Percentiles rank a stretch among this genome's conserved stretches.
Conservation (phyloP, 2,888 invertebrate species). For the Pyrochroa serraticornis region DNA sequence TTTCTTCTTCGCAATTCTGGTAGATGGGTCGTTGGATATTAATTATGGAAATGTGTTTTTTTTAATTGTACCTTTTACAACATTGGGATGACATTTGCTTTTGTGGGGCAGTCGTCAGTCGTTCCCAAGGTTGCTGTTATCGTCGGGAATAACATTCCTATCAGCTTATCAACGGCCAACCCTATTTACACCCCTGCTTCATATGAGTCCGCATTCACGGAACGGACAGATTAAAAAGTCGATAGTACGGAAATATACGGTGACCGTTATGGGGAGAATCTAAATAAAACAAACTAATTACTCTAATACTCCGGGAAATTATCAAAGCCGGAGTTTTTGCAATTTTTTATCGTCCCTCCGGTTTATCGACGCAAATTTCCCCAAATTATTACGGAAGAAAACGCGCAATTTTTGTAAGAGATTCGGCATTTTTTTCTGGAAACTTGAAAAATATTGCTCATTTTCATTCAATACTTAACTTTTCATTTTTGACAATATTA, state of each 20-base stretch:
- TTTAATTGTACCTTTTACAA: slow-evolving; percentile 13
- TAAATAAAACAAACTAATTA: slow-evolving; percentile 15
- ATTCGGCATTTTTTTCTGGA: too few species aligned
- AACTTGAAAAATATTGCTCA: too few species aligned
- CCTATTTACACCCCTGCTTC: slow-evolving; percentile 46
- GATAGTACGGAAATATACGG: slow-evolving; percentile 29
- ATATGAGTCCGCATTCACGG: slow-evolving; percentile 39
- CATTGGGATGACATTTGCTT: slow-evolving; percentile 21
- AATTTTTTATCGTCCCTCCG: too few species aligned
- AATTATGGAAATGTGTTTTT: slow-evolving; percentile 10
- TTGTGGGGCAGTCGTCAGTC: slow-evolving; percentile 21
- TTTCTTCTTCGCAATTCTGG: background rate
- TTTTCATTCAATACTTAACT: too few species aligned
- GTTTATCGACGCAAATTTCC: too few species aligned
- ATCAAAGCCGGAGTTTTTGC: background rate
- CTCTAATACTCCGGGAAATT: slow-evolving; percentile 9
- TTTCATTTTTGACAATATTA: too few species aligned
- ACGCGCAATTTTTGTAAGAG: too few species aligned
- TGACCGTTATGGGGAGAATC: slow-evolving; percentile 27
- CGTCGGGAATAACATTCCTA: slow-evolving; percentile 46
- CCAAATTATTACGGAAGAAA: too few species aligned
- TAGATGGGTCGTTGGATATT: background rate
- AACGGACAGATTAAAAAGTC: slow-evolving; percentile 34
- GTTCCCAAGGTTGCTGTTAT: slow-evolving; percentile 46
- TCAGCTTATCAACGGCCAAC: slow-evolving; percentile 47